Evolutionary conservation across 2,797 vertebrate genomes (phyloP), one percentile per base, ranked within the genome.

Genomic region (Hyperoplus immaculatus): DNA sequence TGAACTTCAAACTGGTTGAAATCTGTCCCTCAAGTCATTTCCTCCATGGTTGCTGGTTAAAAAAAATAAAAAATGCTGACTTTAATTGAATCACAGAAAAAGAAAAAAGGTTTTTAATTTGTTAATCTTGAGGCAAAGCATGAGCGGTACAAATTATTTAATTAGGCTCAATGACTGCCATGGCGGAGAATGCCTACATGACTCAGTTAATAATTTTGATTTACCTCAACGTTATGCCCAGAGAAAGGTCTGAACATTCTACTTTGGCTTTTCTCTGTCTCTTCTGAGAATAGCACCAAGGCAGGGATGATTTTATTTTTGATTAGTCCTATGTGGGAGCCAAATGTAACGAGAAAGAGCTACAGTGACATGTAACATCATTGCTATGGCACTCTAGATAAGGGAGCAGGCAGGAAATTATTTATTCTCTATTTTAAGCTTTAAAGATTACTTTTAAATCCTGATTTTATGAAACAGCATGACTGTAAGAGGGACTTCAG

Each of bases 11-110:
- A 14, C 39, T 66, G 66, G 64, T 67, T 64, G 50, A 81, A 66
- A 84, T 15, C 57, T 11, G 50, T 82, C 64, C 77, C 62, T 84
- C 53, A 0, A 72, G 42, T 76, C 69, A 89, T 83, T 89, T 77
- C 55, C 73, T 82, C 73, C 61, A 70, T 71, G 83, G 75, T 72
- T 80, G 74, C 76, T 80, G 41, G 69, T 62, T 72, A 58, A 67
- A 43, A 18, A 59, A 54, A 63, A 57, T 15, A 45, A 46, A 54
- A 46, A 58, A 60, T 86, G 82, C 68, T 68, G 4, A 72, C 64
- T 88, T 91, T 92, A 93, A 92, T 87, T 90, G 76, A 91, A 91
- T 88, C 81, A 81, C 64, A 86, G 80, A 84, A 82, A 78, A 57
- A 72, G 61, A 60, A 67, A 80, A 76, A 66, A 1, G 61, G 38